Conservation (phyloP, 1,140 invertebrate genomes). For the Anastrepha obliqua region DNA sequence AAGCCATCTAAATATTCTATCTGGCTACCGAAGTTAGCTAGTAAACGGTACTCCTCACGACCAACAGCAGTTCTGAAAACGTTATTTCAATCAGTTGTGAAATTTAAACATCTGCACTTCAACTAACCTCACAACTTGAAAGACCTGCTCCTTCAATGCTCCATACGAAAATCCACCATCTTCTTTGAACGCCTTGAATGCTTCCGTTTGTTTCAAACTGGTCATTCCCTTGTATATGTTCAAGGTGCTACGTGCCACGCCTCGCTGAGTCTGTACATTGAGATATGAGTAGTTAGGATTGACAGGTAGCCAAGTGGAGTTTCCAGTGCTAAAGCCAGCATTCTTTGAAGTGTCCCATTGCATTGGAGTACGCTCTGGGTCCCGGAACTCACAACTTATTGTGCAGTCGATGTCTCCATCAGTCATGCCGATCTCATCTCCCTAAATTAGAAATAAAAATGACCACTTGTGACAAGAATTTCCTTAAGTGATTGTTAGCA, state of each 20-base stretch:
- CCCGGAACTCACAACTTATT: no score
- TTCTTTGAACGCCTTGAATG: conserved; percentile 66
- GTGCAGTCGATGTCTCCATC: no score
- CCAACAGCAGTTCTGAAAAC: conserved; percentile 61
- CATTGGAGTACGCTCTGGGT: conserved; percentile 80
- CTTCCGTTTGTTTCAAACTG: conserved; percentile 64
- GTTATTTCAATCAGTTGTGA: background rate
- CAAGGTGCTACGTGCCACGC: conserved; percentile 65
- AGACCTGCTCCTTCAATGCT: conserved; percentile 65
- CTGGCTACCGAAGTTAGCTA: conserved; percentile 67
- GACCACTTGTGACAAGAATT: no score
- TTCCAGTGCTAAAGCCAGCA: conserved; percentile 79
- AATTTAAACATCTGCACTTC: background rate
- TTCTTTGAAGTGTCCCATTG: conserved; percentile 78
- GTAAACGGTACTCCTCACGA: conserved; percentile 67
- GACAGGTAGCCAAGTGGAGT: conserved; percentile 82
- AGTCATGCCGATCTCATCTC: conserved; percentile 89
- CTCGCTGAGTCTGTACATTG: conserved; percentile 76
- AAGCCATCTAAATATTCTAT: conserved; percentile 62
- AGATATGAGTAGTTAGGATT: conserved; percentile 75
- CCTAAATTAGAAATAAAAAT: conserved; percentile 73
- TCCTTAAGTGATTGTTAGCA: background rate
- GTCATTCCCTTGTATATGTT: conserved; percentile 69
- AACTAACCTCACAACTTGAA: conserved; percentile 68
- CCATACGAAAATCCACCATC: conserved; percentile 66